Percentiles rank a stretch among this genome's conserved stretches.
Conservation (phyloP, 2,888 invertebrate genomes). For the Steinernema carpocapsae region DNA sequence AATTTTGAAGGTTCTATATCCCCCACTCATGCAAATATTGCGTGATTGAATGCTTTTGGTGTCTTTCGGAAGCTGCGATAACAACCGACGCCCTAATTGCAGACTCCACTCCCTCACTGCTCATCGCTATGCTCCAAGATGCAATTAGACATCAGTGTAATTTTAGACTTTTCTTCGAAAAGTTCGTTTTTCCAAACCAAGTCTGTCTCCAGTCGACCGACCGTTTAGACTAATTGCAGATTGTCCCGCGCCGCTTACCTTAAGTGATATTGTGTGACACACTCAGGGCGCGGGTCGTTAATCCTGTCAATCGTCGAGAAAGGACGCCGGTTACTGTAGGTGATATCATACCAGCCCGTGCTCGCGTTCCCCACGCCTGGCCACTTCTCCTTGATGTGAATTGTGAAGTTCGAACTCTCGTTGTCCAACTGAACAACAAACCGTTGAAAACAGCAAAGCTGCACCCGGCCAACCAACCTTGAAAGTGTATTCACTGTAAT, state of each 20-base stretch:
- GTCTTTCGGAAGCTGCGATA: too few relatives aligned
- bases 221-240: background rate
- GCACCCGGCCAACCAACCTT: background rate
- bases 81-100: too few relatives aligned
- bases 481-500: conserved; percentile 41
- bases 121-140: too few relatives aligned
- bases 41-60: too few relatives aligned
- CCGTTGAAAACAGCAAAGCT: background rate
- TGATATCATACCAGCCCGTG: conserved; percentile 59
- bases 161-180: too few relatives aligned
- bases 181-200: background rate
- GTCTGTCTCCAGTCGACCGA: background rate
- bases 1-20: too few relatives aligned
- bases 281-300: conserved; percentile 54
- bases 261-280: conserved; percentile 56
- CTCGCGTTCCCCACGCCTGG: conserved; percentile 52
- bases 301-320: conserved; percentile 61
- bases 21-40: too few relatives aligned
- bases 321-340: conserved; percentile 49
- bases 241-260: conserved; percentile 44
- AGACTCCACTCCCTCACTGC: too few relatives aligned
- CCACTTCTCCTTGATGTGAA: conserved; percentile 34
- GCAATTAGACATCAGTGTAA: too few relatives aligned
- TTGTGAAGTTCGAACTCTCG: conserved; percentile 45
- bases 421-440: conserved; percentile 38